A percentile compares a stretch with the other conserved stretches of the same genome.
Conservation (phyloP, 2,888 invertebrate genomes). For the Lottia scabra region DNA sequence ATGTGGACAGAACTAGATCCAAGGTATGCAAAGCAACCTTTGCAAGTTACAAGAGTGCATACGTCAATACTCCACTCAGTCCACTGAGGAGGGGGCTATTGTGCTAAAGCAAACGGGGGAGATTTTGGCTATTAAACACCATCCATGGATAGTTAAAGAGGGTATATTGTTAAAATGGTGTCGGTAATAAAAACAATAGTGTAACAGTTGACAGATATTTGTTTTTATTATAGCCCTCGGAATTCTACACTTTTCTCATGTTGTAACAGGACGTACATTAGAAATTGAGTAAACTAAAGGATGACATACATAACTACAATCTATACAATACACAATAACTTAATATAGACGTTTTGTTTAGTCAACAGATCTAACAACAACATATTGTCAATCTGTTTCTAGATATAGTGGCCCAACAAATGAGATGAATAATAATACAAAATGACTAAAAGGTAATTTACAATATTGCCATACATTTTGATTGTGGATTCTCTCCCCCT, state of each 20-base stretch:
- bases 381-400: slow-evolving; percentile 10
- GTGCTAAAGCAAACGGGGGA: too few species aligned
- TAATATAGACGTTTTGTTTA: slow-evolving; percentile 13
- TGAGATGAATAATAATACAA: slow-evolving; percentile 21
- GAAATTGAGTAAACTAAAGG: slow-evolving; percentile 4
- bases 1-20: too few species aligned
- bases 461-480: slow-evolving; percentile 27
- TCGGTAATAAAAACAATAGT: too few species aligned
- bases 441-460: slow-evolving; percentile 23
- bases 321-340: slow-evolving; percentile 10
- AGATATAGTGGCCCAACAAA: slow-evolving; percentile 8
- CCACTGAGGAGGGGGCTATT: too few species aligned
- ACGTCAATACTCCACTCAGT: too few species aligned
- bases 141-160: too few species aligned
- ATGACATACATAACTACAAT: slow-evolving; percentile 5
- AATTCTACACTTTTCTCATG: slow-evolving; percentile 1
- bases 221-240: neutral
- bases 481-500: slow-evolving; percentile 10
- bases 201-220: neutral
- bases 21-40: too few species aligned
- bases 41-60: too few species aligned
- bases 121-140: too few species aligned
- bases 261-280: neutral
- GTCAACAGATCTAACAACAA: slow-evolving; percentile 16
- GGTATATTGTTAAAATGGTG: too few species aligned